A percentile compares a stretch with the other conserved stretches of the same genome.
These are phyloP conservation scores for Dicaeum eximium DNA, from an alignment of 2,113 vertebrate genomes.

Conservation along the genomic window DNA sequence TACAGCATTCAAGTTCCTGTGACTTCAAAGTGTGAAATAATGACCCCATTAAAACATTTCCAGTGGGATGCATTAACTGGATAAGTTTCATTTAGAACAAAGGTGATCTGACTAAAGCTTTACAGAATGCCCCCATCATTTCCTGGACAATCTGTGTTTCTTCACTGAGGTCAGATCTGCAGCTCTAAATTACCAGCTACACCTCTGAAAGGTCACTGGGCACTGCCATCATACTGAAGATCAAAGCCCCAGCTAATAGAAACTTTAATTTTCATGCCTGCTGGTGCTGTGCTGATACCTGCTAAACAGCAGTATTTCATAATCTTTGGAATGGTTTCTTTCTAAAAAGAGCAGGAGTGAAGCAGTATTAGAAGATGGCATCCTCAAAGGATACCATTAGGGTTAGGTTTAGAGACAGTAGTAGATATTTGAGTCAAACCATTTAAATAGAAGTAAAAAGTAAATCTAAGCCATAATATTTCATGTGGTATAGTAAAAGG, in stretches of 20 bases:
- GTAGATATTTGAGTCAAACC: not conserved
- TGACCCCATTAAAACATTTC: not conserved
- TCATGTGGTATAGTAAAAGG: not conserved
- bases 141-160: not conserved
- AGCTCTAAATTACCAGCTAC: not conserved
- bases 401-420: not conserved
- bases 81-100: not conserved
- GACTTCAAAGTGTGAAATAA: not conserved
- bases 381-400: not conserved
- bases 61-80: not conserved
- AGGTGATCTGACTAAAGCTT: not conserved
- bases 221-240: not conserved
- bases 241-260: not conserved
- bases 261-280: not conserved
- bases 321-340: not conserved
- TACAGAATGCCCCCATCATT: not conserved
- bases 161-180: not conserved
- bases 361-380: not conserved
- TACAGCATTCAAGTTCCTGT: not conserved
- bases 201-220: not conserved
- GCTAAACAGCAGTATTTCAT: not conserved
- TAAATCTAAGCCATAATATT: not conserved
- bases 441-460: not conserved
- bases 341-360: not conserved
- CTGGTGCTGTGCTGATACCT: not conserved